Base-by-base conservation (phyloP, 2,888 invertebrate species). In the Blastobasis lacticolella region DNA sequence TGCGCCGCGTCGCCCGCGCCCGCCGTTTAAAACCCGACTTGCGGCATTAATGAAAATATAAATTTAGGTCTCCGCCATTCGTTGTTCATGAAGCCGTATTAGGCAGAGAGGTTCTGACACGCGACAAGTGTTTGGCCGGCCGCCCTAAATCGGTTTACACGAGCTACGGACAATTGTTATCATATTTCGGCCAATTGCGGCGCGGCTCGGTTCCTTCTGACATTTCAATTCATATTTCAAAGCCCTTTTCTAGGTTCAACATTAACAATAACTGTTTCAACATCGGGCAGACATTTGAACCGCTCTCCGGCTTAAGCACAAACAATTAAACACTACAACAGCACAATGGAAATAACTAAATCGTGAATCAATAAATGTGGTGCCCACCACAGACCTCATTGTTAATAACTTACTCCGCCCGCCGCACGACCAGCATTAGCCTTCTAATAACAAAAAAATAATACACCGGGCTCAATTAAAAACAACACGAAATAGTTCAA, bases 11-110 rank as follows among this genome's bases (percentile, higher is more conserved):
- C 78, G 77, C 78, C 78, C 77, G 70, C 69, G 74, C 74, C 75
- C 75, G 78, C 81, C 78, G 74, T 72, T 76, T 75, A 72, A 74
- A 74, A 73, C 71, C 69, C 70, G 75, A 78, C 76, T 72, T 72
- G 73, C 67, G 65, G 69, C 68, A 63, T 69, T 73, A 81, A 79
- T 81, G 78, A 76, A 68, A 74, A 72, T 70, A 68, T 71, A 69
- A 71, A 71, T 71, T 64, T 63, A 49, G 61, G 60, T 56, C 51
- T 45, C 51, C 46, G 54, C 55, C 49, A 54, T 55, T 59, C 53
- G 56, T 56, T 45, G 45, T 54, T 49, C 49, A 9, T 45, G 23
- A 9, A 23, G 23, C 23, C 23, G 23, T 23, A 23, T 23, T 23
- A n/a, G 23, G 23, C 5, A 45, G 45, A 8, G 10, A 45, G 23